Base-by-base conservation (phyloP, 37 sponge, comb jelly and placozoan species). In the Hexactinellida sp. region DNA sequence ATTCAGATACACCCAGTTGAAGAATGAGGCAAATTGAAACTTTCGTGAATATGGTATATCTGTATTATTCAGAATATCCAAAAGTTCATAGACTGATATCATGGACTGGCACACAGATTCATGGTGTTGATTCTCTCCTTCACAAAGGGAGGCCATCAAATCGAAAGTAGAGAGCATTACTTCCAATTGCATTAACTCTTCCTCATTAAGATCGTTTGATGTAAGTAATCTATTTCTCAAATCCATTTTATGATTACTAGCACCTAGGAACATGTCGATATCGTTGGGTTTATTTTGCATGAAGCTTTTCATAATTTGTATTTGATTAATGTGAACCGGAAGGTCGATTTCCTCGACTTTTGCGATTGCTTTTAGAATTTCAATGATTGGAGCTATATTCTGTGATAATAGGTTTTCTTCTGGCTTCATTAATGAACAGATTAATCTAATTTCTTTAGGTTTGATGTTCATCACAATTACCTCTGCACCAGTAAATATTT, bases 311-410 rank as follows among this genome's bases (percentile, higher is more conserved):
- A 88, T 88, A 0, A 92, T 85, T 13, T 82, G 28, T 19, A 36
- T 87, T 85, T 92, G 92, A 82, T 92, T 92, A 24, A 84, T 51
- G 55, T 88, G 90, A 82, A 92, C 23, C 0, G 92, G 90, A 0
- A 92, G 85, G 84, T 90, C 90, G 47, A 92, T 32, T 28, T 90
- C 87, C 25, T 86, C 88, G 24, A 91, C 88, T 89, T 91, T 41
- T 16, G 47, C 13, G 47, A 41, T 41, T 41, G 47, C 47, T 13
- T 41, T 41, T 5, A 41, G 47, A 16, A 41, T 41, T 41, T 13
- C 47, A 5, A 41, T 5, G 13, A 41, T 41, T 13, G 47, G 13
- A 41, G 47, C 10, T 5, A 41, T 41, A 41, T 41, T 16, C 13
- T 41, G 47, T 16, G 13, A 5, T 41, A 16, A 13, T 5, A 41